phyloP scores from a whole-genome alignment of 2,797 vertebrate species.

The Bradypodion pumilum region DNA sequence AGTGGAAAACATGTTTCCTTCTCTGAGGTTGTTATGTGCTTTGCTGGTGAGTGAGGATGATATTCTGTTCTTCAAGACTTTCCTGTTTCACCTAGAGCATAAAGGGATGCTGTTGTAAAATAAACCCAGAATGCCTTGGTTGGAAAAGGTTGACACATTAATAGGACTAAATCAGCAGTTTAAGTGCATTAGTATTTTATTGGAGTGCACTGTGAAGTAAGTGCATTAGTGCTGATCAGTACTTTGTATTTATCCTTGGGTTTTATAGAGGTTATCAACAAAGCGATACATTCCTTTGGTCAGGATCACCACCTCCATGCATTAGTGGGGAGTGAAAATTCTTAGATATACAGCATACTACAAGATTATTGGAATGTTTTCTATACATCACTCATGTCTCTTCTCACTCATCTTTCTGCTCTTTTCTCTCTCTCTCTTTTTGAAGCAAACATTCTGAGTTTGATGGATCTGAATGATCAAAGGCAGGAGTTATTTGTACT shows the following conservation, averaged over 20 bases:
- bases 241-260: conserved; percentile 53
- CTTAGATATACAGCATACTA: conserved; percentile 19
- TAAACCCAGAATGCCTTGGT: conserved; percentile 2
- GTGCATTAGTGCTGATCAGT: conserved; percentile 52
- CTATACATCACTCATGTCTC: conserved; percentile 29
- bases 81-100: conserved; percentile 25
- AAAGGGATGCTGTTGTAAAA: conserved; percentile 36
- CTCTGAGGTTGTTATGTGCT: conserved; percentile 26
- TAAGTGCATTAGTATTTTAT: conserved; percentile 63
- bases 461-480: conserved; percentile 14
- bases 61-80: conserved; percentile 18
- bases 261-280: conserved; percentile 60
- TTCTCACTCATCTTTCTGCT: too few relatives aligned
- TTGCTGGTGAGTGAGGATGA: conserved; percentile 29
- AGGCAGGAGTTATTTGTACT: conserved; percentile 39
- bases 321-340: conserved; percentile 54
- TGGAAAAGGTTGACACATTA: conserved; percentile 45
- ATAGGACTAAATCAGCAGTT: conserved; percentile 60
- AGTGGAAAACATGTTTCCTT: neutral
- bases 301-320: conserved; percentile 54
- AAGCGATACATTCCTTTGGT: conserved; percentile 43
- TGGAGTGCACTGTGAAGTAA: conserved; percentile 45
- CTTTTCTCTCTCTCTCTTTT: conserved; percentile 46
- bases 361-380: conserved; percentile 7
- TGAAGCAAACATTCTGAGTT: conserved; percentile 40